Conservation (phyloP, 2,888 invertebrate species). For the Criorhina ranunculi region DNA sequence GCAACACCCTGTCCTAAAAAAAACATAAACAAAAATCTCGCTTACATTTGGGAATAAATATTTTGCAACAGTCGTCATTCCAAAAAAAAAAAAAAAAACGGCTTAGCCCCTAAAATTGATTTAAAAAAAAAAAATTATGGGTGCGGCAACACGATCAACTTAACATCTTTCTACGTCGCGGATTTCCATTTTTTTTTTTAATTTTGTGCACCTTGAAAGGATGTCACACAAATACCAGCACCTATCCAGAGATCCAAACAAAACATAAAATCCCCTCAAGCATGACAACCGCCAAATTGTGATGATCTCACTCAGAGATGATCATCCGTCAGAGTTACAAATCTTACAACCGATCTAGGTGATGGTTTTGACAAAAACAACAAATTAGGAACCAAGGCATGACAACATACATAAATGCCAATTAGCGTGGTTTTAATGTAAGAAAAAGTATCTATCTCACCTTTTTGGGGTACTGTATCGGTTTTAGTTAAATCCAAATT, state of each 20-base stretch:
- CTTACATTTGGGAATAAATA: constrained; percentile 14
- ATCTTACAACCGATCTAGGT: constrained; percentile 39
- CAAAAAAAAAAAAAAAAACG: constrained; percentile 15
- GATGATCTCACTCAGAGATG: constrained; percentile 68
- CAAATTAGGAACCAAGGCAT: background rate
- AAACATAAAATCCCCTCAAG: constrained; percentile 28
- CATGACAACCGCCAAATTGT: constrained; percentile 36
- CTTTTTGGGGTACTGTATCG: constrained; percentile 57
- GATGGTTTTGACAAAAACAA: constrained; percentile 11
- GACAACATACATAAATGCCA: constrained; percentile 29
- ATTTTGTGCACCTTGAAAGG: constrained; percentile 26
- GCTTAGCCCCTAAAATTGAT: constrained; percentile 9
- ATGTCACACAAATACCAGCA: background rate
- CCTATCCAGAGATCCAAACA: background rate
- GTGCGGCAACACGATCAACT: constrained; percentile 60
- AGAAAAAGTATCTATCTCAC: constrained; percentile 33
- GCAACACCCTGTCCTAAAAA: constrained; percentile 14
- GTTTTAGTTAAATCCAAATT: constrained; percentile 59
- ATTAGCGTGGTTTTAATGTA: constrained; percentile 38
- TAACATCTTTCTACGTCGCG: constrained; percentile 51
- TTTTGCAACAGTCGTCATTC: constrained; percentile 52
- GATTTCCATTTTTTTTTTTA: constrained; percentile 26
- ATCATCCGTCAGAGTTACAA: constrained; percentile 51
- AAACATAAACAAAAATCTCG: constrained; percentile 6
- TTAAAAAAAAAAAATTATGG: constrained; percentile 31